Conservation (phyloP, 2,113 vertebrate genomes). For the Xenotilapia leptura region DNA sequence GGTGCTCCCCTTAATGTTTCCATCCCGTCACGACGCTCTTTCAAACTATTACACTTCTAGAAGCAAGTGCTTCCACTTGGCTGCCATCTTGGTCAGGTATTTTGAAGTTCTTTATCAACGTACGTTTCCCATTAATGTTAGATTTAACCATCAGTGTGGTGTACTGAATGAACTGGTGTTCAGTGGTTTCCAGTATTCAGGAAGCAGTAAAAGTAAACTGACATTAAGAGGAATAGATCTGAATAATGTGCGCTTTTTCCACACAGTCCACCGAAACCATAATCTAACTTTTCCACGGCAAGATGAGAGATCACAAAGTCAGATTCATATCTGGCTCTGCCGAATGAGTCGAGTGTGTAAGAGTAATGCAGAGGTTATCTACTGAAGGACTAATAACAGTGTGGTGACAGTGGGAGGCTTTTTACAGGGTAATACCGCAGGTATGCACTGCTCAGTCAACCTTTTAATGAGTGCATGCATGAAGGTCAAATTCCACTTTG, state of each 20-base stretch:
- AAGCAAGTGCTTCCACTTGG: neutral
- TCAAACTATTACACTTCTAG: neutral
- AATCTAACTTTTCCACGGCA: neutral
- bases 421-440: neutral
- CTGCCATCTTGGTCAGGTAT: neutral
- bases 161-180: fast-evolving
- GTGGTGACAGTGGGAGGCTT: neutral
- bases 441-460: neutral
- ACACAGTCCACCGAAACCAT: neutral
- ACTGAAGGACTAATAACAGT: neutral
- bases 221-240: neutral
- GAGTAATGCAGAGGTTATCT: neutral
- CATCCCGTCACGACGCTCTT: fast-evolving
- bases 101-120: neutral
- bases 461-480: neutral
- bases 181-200: neutral
- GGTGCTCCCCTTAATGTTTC: neutral
- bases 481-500: neutral
- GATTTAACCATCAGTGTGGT: neutral
- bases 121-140: fast-evolving
- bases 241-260: neutral
- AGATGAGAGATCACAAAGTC: neutral
- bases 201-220: fast-evolving
- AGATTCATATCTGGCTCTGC: neutral
- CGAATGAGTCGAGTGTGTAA: neutral